A percentile compares a stretch with the other conserved stretches of the same genome.
Evolutionary conservation across 1,140 invertebrate species (phyloP).

Genomic region (Psix sp.): DNA sequence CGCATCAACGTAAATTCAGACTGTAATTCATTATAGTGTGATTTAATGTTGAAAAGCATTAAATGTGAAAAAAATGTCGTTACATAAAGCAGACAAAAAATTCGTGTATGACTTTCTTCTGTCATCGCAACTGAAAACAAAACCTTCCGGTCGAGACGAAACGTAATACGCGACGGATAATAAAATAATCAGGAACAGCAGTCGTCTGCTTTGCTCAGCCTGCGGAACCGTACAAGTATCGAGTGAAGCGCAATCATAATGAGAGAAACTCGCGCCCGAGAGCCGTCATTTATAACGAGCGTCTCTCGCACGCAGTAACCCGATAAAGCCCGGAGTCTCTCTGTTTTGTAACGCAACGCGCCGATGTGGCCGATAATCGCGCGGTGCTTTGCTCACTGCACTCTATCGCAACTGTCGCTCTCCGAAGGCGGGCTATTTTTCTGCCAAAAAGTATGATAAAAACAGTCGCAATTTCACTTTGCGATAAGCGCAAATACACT

Average conservation of each 20-base stretch:
- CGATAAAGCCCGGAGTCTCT: constrained; percentile 12
- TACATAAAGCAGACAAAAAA: too few relatives aligned
- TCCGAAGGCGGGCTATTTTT: constrained; percentile 26
- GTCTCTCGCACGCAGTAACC: constrained; percentile 15
- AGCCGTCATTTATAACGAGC: constrained; percentile 13
- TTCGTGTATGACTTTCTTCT: too few relatives aligned
- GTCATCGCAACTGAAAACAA: background rate
- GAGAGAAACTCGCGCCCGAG: constrained; percentile 34
- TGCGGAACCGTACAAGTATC: constrained; percentile 26
- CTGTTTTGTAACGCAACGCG: constrained; percentile 20
- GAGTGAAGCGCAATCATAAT: constrained; percentile 34
- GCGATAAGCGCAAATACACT: constrained; percentile 23
- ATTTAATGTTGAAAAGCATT: too few relatives aligned
- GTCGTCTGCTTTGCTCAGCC: constrained; percentile 17
- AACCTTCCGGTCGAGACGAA: constrained; percentile 18
- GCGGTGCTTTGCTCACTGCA: background rate
- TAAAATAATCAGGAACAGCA: constrained; percentile 19
- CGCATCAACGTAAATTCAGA: too few relatives aligned
- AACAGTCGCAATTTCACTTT: constrained; percentile 38
- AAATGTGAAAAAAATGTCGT: too few relatives aligned
- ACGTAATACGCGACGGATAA: constrained; percentile 24
- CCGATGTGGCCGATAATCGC: constrained; percentile 13
- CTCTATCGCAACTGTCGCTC: constrained; percentile 7
- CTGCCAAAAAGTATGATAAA: constrained; percentile 20
- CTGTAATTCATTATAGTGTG: too few relatives aligned